Evolutionary conservation across 2,888 invertebrate genomes (phyloP).

Genomic region (Achlya flavicornis): DNA sequence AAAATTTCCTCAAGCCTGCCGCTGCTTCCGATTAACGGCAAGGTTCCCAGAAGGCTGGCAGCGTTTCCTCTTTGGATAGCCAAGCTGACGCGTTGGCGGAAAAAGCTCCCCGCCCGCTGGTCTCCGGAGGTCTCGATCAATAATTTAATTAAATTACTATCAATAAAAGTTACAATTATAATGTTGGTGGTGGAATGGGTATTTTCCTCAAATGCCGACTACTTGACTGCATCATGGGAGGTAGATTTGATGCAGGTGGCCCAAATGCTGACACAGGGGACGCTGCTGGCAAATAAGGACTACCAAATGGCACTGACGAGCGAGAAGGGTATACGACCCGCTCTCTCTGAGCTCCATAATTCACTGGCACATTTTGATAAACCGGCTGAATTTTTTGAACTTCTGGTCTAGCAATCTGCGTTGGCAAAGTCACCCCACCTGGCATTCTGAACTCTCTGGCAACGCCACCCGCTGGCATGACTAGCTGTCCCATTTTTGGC

Average conservation of each 20-base stretch:
- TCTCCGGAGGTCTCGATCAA: no score
- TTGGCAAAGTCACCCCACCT: conserved; percentile 5
- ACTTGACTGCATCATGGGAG: conserved; percentile 48
- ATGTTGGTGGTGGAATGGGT: conserved; percentile 50
- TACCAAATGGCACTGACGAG: conserved; percentile 26
- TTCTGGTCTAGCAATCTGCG: conserved; percentile 15
- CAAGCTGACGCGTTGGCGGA: no score
- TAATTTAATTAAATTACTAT: not conserved
- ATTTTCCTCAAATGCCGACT: conserved; percentile 35
- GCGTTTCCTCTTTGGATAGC: no score
- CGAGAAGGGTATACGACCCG: conserved; percentile 4
- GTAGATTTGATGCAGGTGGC: conserved; percentile 40
- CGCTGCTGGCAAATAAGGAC: conserved; percentile 52
- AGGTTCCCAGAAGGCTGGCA: no score
- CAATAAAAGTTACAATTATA: conserved; percentile 26
- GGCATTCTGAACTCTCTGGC: conserved; percentile 16
- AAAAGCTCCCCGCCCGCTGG: no score
- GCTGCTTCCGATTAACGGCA: no score
- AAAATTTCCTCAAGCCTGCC: no score
- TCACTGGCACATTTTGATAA: not conserved
- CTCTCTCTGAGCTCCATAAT: conserved; percentile 11
- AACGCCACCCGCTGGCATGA: conserved; percentile 12
- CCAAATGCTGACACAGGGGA: conserved; percentile 51
- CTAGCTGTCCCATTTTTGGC: conserved; percentile 19
- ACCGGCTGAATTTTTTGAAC: not conserved